A percentile compares a stretch with the other conserved stretches of the same genome.
Evolutionary conservation across 2,797 vertebrate species (phyloP).

Genomic region (Pygocentrus nattereri): DNA sequence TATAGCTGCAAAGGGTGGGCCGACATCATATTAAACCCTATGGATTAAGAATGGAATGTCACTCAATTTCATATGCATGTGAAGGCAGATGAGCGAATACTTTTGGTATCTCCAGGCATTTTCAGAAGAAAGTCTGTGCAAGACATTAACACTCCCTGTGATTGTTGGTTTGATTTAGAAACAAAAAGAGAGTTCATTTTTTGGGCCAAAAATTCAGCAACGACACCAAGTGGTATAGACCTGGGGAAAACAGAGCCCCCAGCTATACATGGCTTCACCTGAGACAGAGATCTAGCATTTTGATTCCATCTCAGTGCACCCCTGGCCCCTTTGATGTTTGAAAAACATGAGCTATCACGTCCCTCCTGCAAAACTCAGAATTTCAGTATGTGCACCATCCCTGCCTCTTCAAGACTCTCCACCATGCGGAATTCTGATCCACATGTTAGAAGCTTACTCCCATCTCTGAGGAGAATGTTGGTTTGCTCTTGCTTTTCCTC

Average conservation of each 20-base stretch:
- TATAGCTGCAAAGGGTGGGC: too few species aligned
- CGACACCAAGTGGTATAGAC: neutral
- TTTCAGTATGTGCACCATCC: neutral
- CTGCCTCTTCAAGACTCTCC: neutral
- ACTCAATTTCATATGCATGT: too few species aligned
- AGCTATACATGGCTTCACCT: neutral
- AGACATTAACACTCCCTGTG: neutral
- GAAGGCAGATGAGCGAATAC: too few species aligned
- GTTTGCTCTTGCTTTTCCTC: slow-evolving; percentile 36
- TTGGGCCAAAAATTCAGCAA: neutral
- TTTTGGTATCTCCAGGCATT: neutral
- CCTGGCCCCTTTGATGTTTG: neutral
- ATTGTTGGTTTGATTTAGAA: neutral
- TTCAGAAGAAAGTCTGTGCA: neutral
- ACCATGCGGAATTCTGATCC: neutral
- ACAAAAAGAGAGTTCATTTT: neutral
- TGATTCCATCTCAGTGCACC: neutral
- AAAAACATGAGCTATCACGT: slow-evolving; percentile 4
- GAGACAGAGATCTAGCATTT: neutral
- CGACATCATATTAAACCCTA: too few species aligned
- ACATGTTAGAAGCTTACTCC: slow-evolving; percentile 35
- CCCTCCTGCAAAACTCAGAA: slow-evolving; percentile 15
- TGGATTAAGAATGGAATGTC: too few species aligned
- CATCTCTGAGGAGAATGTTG: slow-evolving; percentile 36
- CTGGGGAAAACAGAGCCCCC: neutral